These are phyloP conservation scores for Neoascia interrupta DNA, from an alignment of 2,888 invertebrate genomes.

Conservation along the genomic window DNA sequence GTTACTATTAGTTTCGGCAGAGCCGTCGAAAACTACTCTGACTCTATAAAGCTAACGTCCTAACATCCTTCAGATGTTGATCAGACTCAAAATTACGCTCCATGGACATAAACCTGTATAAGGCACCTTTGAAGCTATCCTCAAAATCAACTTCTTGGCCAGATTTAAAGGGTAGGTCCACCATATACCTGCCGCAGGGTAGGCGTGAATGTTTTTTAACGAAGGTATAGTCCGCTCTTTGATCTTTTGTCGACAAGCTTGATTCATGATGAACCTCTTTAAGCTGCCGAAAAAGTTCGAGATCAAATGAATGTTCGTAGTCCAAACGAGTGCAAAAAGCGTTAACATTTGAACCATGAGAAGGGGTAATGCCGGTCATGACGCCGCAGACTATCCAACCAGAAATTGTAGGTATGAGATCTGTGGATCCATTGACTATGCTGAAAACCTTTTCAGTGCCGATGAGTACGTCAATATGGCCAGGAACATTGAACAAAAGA, in stretches of 20 bases:
- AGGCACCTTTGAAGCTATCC: not conserved
- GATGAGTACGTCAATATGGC: not conserved
- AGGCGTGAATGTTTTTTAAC: no score
- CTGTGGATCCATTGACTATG: conserved; percentile 14
- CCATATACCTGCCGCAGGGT: no score
- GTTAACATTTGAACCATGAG: not conserved
- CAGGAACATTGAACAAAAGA: not conserved
- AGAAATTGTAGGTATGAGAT: conserved; percentile 10
- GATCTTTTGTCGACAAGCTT: not conserved
- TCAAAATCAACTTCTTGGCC: not conserved
- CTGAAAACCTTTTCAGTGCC: conserved; percentile 11
- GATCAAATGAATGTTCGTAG: conserved; percentile 3
- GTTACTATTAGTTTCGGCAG: no score
- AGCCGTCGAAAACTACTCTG: not conserved
- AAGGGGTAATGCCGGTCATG: not conserved
- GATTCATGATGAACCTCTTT: conserved; percentile 11
- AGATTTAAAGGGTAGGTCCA: conserved; percentile 1
- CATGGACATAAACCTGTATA: not conserved
- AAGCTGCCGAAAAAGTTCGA: conserved; percentile 29
- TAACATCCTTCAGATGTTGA: not conserved
- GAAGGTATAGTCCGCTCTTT: no score
- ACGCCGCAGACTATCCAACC: not conserved
- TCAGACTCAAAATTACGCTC: not conserved
- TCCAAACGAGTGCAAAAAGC: conserved; percentile 1
- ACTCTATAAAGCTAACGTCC: not conserved